Conservation (phyloP, 2,797 vertebrate species). For the Carcharodon carcharias region DNA sequence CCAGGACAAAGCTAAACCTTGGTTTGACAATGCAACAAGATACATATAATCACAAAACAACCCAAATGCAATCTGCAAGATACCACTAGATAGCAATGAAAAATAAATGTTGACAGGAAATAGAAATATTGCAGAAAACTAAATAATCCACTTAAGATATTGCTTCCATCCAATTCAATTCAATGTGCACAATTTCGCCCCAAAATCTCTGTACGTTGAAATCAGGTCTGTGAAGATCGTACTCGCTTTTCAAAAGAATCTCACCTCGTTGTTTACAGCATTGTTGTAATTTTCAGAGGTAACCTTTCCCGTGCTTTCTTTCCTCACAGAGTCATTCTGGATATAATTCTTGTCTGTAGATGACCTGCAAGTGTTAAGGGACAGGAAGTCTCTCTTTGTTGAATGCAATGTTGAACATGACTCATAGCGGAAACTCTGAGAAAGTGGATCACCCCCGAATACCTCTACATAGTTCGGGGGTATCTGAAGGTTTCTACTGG, state of each 20-base stretch:
- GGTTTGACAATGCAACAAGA: neutral
- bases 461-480: constrained; percentile 64
- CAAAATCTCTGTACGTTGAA: neutral
- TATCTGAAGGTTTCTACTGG: constrained; percentile 49
- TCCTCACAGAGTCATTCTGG: neutral
- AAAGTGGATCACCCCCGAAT: constrained; percentile 55
- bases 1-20: neutral
- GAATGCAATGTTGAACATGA: constrained; percentile 53
- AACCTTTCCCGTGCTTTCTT: neutral
- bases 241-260: neutral
- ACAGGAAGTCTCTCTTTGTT: constrained; percentile 70
- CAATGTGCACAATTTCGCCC: too few species aligned
- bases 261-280: neutral
- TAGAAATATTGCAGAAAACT: neutral
- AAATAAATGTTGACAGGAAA: too few species aligned
- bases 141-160: neutral
- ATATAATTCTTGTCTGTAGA: constrained; percentile 50
- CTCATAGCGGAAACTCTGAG: constrained; percentile 54
- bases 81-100: neutral
- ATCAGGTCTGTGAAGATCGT: neutral
- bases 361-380: constrained; percentile 71
- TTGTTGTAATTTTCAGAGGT: neutral
- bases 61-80: neutral
- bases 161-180: neutral
- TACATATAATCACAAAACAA: neutral